phyloP scores from a whole-genome alignment of 2,113 vertebrate species.

The Platycercus adscitus region DNA sequence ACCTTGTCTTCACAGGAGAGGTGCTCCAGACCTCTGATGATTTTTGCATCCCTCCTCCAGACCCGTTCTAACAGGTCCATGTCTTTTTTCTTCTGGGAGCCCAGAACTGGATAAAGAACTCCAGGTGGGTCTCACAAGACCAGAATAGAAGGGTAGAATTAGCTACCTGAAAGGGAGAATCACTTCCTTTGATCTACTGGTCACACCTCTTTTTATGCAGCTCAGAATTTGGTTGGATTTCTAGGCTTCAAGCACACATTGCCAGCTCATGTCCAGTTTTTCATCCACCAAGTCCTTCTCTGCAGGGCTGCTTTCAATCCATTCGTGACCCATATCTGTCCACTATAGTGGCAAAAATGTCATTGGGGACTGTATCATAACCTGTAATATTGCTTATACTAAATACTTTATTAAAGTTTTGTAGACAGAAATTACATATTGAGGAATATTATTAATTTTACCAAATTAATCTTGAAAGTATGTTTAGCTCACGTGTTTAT shows the following conservation, averaged over 20 bases:
- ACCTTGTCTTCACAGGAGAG: background rate
- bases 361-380: background rate
- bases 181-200: rapidly evolving
- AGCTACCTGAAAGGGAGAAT: background rate
- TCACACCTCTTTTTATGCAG: background rate
- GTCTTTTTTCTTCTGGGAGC: background rate
- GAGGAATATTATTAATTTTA: background rate
- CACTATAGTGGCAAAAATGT: background rate
- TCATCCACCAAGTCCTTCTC: background rate
- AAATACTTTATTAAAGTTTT: background rate
- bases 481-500: too few relatives aligned
- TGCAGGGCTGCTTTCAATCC: background rate
- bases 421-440: background rate
- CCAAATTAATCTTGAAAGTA: background rate
- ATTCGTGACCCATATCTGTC: background rate
- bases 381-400: background rate
- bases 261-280: background rate
- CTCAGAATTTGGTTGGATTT: background rate
- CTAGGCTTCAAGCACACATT: background rate
- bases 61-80: rapidly evolving
- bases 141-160: background rate
- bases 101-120: background rate
- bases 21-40: background rate
- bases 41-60: background rate
- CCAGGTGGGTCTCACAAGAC: background rate